These are phyloP conservation scores for Oreortyx pictus DNA, from an alignment of 2,797 vertebrate genomes.

Conservation along the genomic window DNA sequence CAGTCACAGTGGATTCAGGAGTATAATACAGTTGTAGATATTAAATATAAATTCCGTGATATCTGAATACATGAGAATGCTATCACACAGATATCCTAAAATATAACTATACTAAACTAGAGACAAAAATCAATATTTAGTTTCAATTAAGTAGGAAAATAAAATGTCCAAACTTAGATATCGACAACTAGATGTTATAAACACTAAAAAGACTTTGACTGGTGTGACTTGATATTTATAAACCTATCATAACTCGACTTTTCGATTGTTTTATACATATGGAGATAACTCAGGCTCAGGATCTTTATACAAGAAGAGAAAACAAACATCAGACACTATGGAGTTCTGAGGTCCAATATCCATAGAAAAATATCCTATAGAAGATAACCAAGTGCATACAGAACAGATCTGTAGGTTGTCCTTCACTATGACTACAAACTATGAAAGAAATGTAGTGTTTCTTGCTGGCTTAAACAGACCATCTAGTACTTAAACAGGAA, in stretches of 20 bases:
- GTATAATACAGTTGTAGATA: background rate
- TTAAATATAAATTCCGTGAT: background rate
- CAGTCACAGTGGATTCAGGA: background rate
- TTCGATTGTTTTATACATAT: background rate
- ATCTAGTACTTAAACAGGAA: background rate
- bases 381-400: background rate
- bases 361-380: background rate
- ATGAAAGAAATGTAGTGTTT: background rate
- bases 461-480: background rate
- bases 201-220: background rate
- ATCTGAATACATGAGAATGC: background rate
- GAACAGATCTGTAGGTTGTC: background rate
- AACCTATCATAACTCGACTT: background rate
- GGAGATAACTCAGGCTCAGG: background rate
- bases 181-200: rapidly evolving
- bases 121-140: background rate
- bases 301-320: background rate
- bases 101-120: background rate
- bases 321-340: background rate
- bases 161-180: background rate
- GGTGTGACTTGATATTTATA: background rate
- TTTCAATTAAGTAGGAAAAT: background rate
- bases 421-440: background rate
- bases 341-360: background rate
- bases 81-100: background rate